phyloP scores from a whole-genome alignment of 2,888 invertebrate genomes.

The Biston stratarius region DNA sequence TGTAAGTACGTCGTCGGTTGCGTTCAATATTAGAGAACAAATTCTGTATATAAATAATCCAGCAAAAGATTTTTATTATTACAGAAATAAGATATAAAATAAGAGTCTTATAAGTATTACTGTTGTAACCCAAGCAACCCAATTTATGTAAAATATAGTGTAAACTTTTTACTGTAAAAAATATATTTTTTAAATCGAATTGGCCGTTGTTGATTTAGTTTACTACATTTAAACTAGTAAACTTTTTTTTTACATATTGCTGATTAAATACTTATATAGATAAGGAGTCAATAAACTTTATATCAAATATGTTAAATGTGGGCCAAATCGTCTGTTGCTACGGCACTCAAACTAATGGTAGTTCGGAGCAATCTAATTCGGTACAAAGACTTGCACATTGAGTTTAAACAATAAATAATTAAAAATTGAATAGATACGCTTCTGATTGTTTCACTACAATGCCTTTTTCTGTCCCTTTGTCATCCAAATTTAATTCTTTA shows the following conservation, averaged over 20 bases:
- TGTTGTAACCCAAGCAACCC: too few relatives aligned
- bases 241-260: background rate
- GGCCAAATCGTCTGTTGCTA: constrained; percentile 2
- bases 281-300: constrained; percentile 1
- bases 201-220: background rate
- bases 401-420: background rate
- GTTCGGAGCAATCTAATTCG: background rate
- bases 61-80: too few relatives aligned
- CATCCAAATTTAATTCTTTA: too few relatives aligned
- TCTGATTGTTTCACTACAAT: background rate
- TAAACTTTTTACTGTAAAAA: too few relatives aligned
- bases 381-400: background rate
- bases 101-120: too few relatives aligned
- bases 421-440: background rate
- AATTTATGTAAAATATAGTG: too few relatives aligned
- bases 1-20: too few relatives aligned
- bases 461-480: too few relatives aligned
- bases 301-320: background rate
- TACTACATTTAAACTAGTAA: background rate
- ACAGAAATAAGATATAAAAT: too few relatives aligned
- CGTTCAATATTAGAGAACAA: too few relatives aligned
- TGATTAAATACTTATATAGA: background rate
- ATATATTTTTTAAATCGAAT: too few relatives aligned
- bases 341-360: background rate
- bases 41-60: too few relatives aligned